Evolutionary conservation across 2,888 invertebrate genomes (phyloP), one percentile per base, ranked within the genome.

Genomic region (Gnatocerus cornutus): DNA sequence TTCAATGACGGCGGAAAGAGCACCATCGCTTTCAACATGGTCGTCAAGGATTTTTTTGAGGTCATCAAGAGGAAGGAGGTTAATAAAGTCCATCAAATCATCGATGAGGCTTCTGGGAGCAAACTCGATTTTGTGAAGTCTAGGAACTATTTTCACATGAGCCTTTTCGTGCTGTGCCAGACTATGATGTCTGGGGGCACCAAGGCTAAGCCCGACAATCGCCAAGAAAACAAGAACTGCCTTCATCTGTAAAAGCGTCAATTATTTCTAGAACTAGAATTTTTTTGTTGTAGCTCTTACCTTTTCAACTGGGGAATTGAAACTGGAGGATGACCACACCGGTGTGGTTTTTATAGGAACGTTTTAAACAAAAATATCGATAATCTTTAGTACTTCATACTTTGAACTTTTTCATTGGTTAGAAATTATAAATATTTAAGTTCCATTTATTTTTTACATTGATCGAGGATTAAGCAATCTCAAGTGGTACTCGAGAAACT

Each of bases 1-100:
- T 0, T 12, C 46, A 1, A 80, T 64, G 21, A 76, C 75, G 39
- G 66, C 66, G 29, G 73, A 71, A 43, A 79, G 73, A 73, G 79
- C 79, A 4, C 72, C 71, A 55, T 79, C 79, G 58, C 55, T 76
- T 6, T 69, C 66, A 8, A 74, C 39, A 67, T 80, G 76, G 10
- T 73, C 70, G 6, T 73, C 68, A 16, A 72, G 72, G 27, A 80
- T 73, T n/a, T 63, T 74, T 45, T 71, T 70, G 14, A 80, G 70
- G 12, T 77, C 73, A 3, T 74, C 76, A 30, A 72, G 37, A 1
- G 80, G 79, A 30, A 80, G 73, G 6, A 78, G 63, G 4, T 66
- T 72, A 12, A 78, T 16, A 66, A 79, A 76, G 12, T 79, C 77
- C 8, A 12, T 7, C 16, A 55, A 39, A 55, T 16, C 37, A 16